Conservation (phyloP, 2,888 invertebrate species). For the Neria commutata region DNA sequence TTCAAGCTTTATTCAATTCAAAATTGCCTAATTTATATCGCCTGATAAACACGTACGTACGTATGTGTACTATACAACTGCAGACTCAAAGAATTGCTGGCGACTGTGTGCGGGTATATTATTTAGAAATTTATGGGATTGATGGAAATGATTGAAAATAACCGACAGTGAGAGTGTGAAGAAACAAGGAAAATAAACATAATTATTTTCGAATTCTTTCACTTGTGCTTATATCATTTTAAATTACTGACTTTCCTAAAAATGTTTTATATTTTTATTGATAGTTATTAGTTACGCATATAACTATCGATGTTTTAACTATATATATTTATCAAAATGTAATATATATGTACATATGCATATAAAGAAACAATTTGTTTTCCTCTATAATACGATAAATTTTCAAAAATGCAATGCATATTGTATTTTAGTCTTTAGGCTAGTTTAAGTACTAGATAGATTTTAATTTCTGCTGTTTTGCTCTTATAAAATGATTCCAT, state of each 20-base stretch:
- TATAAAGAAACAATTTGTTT: slow-evolving; percentile 1
- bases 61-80: too few species aligned
- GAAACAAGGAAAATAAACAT: slow-evolving; percentile 12
- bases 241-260: slow-evolving; percentile 48
- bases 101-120: too few species aligned
- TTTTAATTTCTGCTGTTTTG: slow-evolving; percentile 32
- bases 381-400: too few species aligned
- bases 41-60: too few species aligned
- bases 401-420: slow-evolving; percentile 7
- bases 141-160: slow-evolving; percentile 39
- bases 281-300: slow-evolving; percentile 11
- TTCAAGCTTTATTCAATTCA: too few species aligned
- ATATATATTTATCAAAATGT: not conserved
- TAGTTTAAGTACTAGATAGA: slow-evolving; percentile 17
- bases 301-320: not conserved
- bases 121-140: slow-evolving; percentile 36
- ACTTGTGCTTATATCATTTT: slow-evolving; percentile 9
- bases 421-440: too few species aligned
- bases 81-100: too few species aligned
- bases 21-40: too few species aligned
- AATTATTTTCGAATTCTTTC: slow-evolving; percentile 9
- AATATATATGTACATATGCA: not conserved
- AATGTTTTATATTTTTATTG: slow-evolving; percentile 10
- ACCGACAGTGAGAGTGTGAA: not conserved
- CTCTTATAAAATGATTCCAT: slow-evolving; percentile 57